Base-by-base conservation (phyloP, 2,888 invertebrate species). In the Apotomis capreana region DNA sequence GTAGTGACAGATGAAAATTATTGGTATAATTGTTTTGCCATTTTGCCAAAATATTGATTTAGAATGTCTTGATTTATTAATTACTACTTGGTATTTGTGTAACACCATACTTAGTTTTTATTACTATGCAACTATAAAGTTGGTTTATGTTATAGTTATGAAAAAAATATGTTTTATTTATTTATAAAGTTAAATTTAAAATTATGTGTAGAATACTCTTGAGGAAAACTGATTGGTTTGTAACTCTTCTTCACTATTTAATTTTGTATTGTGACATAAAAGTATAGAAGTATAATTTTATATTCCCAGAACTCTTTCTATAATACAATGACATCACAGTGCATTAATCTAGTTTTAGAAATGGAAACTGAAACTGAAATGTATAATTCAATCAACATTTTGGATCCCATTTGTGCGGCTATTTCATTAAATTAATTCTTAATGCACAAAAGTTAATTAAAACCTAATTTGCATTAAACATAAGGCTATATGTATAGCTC, bases 371-470 rank as follows among this genome's bases (percentile, higher is more conserved):
- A 13, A 61, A 40, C n/a, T n/a, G 9, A 9, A 62, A 59, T 58
- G 15, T 51, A 51, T 57, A 55, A 26, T 51, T 68, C 46, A 15
- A 57, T 77, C 76, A 73, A 73, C 76, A 64, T 73, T 72, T 74
- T 75, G 76, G 78, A 71, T 40, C 82, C 83, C 81, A 81, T 81
- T 80, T 76, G 80, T 81, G 83, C 81, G 52, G n/a, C 49, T 49
- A 49, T 49, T 49, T 37, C 10, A 49, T 46, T 49, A 57, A 3
- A 36, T 26, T 51, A 37, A 59, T 46, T 46, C 26, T 6, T 64
- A 44, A 10, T 55, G 40, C n/a, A 37, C 57, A 49, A 10, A 36
- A 67, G 8, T 49, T 49, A 36, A 26, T 26, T 26, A 26, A 26
- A 10, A 54, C 6, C 55, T 55, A 15, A 55, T 55, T 65, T 54